Base-by-base conservation (phyloP, 1,140 invertebrate species). In the Streblospio benedicti region DNA sequence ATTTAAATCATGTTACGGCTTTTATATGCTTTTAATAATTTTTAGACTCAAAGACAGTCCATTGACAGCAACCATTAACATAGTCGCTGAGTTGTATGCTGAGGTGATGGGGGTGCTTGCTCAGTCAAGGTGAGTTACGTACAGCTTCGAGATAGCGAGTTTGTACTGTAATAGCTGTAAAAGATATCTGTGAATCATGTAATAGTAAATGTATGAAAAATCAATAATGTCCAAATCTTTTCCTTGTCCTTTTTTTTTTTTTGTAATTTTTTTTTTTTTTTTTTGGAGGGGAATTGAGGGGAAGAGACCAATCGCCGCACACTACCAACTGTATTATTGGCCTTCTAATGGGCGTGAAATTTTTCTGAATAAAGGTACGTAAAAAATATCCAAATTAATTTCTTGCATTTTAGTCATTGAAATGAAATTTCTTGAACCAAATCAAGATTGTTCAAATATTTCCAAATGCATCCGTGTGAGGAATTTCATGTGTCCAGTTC, bases 401-500 rank as follows among this genome's bases (percentile, higher is more conserved):
- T 55, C 31, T 28, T 28, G 27, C 51, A 38, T 12, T 32, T 53
- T 3, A 53, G n/a, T 55, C 18, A 18, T 35, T 27, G 16, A 47
- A n/a, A 25, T 49, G n/a, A 20, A 5, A 57, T 30, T n/a, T 49
- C 12, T 44, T 52, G 32, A 38, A 55, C 16, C 20, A 55, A n/a
- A 35, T 23, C 35, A 55, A 18, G 14, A 20, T 33, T 53, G 55
- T 49, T 59, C 14, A 47, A 55, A 58, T 64, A 60, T 64, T 73
- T 82, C 71, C 58, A 90, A 86, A 98, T 99, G 92, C 95, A 96
- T 49, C 95, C 96, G 0, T 98, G 99, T 62, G 93, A 97, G 81
- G 95, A 99, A 76, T 99, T 99, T 79, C 96, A 99, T 96, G 93
- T 3, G 96, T 99, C 74, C 92, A 95, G 74, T 99, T 99, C 73